phyloP scores from a whole-genome alignment of 2,113 vertebrate species.

The Pogona vitticeps region DNA sequence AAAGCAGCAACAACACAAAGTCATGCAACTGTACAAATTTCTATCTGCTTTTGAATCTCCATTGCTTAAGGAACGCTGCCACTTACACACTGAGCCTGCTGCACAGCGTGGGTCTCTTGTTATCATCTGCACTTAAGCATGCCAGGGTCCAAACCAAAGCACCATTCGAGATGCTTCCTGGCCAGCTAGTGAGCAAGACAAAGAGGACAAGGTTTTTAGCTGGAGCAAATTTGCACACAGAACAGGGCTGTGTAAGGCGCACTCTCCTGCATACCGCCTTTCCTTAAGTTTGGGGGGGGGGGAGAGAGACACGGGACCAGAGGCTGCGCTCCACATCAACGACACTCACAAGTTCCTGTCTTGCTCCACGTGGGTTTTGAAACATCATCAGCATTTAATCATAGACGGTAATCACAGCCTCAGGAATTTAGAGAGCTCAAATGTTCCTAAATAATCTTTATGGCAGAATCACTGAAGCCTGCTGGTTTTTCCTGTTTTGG shows the following conservation, averaged over 20 bases:
- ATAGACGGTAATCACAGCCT: no score
- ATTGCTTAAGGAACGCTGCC: background rate
- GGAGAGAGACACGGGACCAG: fast-evolving
- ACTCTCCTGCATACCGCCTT: background rate
- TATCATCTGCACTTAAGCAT: background rate
- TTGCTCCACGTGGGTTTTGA: background rate
- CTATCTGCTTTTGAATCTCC: background rate
- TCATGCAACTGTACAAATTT: background rate
- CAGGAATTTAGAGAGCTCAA: background rate
- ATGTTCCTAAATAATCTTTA: background rate
- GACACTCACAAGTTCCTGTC: background rate
- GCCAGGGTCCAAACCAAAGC: background rate
- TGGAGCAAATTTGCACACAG: background rate
- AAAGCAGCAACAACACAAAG: background rate
- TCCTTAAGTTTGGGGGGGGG: background rate
- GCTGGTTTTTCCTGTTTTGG: background rate
- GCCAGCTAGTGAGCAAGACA: no score
- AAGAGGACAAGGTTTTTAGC: background rate
- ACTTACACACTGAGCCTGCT: background rate
- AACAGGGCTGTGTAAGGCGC: background rate
- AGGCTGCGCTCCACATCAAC: background rate
- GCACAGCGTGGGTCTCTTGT: background rate
- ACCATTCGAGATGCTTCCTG: background rate
- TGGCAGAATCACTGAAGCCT: background rate
- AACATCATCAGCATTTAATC: background rate